Conservation (phyloP, 1,140 invertebrate species). For the Dryas iulia region DNA sequence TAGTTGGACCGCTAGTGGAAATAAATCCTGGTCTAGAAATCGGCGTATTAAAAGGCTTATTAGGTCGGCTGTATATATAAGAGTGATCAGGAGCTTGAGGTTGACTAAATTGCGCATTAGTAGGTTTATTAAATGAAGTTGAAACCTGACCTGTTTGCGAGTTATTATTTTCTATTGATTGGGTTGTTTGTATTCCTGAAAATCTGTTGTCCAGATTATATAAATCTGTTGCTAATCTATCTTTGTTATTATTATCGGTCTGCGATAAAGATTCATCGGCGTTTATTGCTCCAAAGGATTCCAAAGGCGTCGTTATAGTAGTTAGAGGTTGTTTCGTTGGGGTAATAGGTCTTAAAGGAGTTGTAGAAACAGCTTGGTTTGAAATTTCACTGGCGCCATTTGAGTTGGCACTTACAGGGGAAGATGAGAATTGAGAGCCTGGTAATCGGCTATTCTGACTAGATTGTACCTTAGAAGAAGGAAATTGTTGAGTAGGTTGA, state of each 20-base stretch:
- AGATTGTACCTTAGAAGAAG: background rate
- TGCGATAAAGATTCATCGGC: background rate
- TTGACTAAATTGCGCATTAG: conserved; percentile 36
- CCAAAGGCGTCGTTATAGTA: conserved; percentile 16
- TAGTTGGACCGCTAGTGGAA: conserved; percentile 33
- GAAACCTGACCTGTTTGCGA: background rate
- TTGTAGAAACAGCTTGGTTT: background rate
- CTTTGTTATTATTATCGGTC: background rate
- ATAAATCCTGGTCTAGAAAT: conserved; percentile 18
- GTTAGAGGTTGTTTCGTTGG: conserved; percentile 12
- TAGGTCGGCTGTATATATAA: conserved; percentile 53
- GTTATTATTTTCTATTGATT: background rate
- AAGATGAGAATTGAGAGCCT: background rate
- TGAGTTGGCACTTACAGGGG: background rate
- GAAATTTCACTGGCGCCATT: background rate
- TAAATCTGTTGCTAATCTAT: no score
- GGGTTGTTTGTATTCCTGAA: background rate
- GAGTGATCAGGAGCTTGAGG: conserved; percentile 39
- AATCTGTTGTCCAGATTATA: conserved; percentile 2
- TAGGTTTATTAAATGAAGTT: background rate
- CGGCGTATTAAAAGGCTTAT: conserved; percentile 43
- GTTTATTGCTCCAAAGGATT: background rate
- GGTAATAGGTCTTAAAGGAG: background rate
- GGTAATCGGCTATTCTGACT: conserved; percentile 5
- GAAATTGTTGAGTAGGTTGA: background rate